Evolutionary conservation across 2,888 invertebrate species (phyloP).

Genomic region (Agriotes lineatus): DNA sequence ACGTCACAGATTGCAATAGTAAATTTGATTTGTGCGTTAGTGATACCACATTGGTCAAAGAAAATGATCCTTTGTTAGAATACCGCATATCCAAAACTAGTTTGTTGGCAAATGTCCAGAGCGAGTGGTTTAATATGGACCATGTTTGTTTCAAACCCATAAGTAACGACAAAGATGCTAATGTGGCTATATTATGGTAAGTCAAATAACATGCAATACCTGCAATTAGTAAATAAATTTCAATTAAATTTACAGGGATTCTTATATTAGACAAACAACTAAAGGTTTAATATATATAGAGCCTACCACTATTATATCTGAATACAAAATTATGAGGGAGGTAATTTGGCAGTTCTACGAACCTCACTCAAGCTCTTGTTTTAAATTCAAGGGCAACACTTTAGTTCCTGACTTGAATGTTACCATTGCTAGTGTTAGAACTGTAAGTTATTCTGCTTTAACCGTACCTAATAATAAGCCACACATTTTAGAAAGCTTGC

Average conservation of each 20-base stretch:
- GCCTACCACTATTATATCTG: slow-evolving; percentile 57
- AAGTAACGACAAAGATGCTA: slow-evolving; percentile 57
- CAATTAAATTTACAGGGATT: slow-evolving; percentile 54
- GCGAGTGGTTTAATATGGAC: slow-evolving; percentile 58
- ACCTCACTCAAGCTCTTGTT: slow-evolving; percentile 57
- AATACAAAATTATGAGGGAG: slow-evolving; percentile 63
- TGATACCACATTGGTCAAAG: neutral
- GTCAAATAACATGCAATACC: too few species aligned
- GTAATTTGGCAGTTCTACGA: slow-evolving; percentile 62
- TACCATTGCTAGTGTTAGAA: slow-evolving; percentile 59
- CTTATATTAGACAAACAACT: slow-evolving; percentile 54
- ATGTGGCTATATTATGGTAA: slow-evolving; percentile 61
- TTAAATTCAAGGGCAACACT: slow-evolving; percentile 54
- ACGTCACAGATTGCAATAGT: neutral
- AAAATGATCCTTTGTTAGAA: neutral
- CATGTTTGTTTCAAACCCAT: slow-evolving; percentile 53
- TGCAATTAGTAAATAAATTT: neutral
- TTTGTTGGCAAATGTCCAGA: slow-evolving; percentile 56
- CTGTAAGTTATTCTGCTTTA: slow-evolving; percentile 43
- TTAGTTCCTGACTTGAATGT: slow-evolving; percentile 56
- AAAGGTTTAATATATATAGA: slow-evolving; percentile 54
- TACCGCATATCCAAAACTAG: slow-evolving; percentile 44
- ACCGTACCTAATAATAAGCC: slow-evolving; percentile 10
- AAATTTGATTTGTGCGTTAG: neutral
- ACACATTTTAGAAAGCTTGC: slow-evolving; percentile 45